Evolutionary conservation across 2,113 vertebrate genomes (phyloP), one percentile per base, ranked within the genome.

Genomic region (Upupa epops): DNA sequence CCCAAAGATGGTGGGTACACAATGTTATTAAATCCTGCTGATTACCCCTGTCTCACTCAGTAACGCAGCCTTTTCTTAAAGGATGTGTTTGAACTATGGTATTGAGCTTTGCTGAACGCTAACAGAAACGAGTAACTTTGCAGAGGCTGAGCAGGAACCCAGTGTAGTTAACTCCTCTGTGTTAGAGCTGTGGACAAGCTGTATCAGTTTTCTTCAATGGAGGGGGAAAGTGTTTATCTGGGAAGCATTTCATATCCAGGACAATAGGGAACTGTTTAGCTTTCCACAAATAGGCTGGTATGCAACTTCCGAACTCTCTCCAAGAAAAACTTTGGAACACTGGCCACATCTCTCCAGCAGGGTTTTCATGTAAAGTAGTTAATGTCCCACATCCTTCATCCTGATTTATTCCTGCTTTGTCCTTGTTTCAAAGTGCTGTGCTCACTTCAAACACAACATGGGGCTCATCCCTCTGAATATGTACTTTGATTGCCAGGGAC

Each of bases 211-310:
- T 60, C 84, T 68, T 89, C 84, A 80, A 49, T 91, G 75, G 81
- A 94, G 45, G 28, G 9, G 56, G 58, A 66, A 89, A 83, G 32
- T 93, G 88, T 94, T 94, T 96, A 88, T 93, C 85, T 96, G 86
- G 93, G 94, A 94, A 89, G 51, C 1, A 0, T 77, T 94, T 96
- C 81, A 94, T 55, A 59, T 86, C 68, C 86, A 5, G 20, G 84
- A 96, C 94, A 94, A 90, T 66, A 79, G 76, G 60, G 85, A 96
- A 95, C 86, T 92, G 86, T 96, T 93, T 91, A 75, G 88, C 52
- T 92, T 91, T 92, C 81, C 84, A 75, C 89, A 96, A 90, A 93
- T 24, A 93, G 76, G 73, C 60, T 86, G 89, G 88, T 79, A 84
- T 76, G 82, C 61, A 63, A 83, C 84, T 91, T 75, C 78, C 63